phyloP scores from a whole-genome alignment of 2,888 invertebrate genomes.

The Ectemnius continuus region DNA sequence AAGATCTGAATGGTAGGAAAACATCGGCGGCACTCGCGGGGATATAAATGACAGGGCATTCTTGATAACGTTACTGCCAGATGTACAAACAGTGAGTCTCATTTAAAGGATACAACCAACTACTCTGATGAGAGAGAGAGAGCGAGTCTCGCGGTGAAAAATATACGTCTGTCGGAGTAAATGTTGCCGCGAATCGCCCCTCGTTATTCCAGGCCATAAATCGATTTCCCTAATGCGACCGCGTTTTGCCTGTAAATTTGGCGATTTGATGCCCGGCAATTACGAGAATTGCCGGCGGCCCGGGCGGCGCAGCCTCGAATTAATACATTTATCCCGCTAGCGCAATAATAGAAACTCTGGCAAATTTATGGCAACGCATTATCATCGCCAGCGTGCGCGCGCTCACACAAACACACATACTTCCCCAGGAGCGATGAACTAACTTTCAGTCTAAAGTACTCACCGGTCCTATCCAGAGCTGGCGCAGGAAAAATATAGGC shows the following conservation, averaged over 20 bases:
- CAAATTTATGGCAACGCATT: constrained; percentile 16
- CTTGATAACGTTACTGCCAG: too few relatives aligned
- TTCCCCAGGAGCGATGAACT: too few relatives aligned
- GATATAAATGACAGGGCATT: too few relatives aligned
- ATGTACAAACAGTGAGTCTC: too few relatives aligned
- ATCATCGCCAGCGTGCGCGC: constrained; percentile 4
- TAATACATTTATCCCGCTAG: constrained; percentile 4
- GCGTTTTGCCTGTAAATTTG: constrained; percentile 6
- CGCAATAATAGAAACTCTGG: constrained; percentile 28
- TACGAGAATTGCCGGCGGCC: background rate
- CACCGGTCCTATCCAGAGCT: constrained; percentile 77
- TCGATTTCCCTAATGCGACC: constrained; percentile 1
- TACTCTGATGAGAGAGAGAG: too few relatives aligned
- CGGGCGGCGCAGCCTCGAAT: constrained; percentile 14
- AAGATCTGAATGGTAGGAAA: too few relatives aligned
- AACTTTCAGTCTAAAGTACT: constrained; percentile 54
- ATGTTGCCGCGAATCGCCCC: background rate
- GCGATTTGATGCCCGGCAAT: constrained; percentile 6
- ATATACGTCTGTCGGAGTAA: background rate
- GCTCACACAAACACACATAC: too few relatives aligned
- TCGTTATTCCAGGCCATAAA: constrained; percentile 5
- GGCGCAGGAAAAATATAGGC: constrained; percentile 81
- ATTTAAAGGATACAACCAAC: too few relatives aligned
- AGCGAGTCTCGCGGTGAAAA: background rate
- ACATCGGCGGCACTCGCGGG: too few relatives aligned